These are phyloP conservation scores for Dryobota labecula DNA, from an alignment of 2,888 invertebrate species.

Conservation along the genomic window DNA sequence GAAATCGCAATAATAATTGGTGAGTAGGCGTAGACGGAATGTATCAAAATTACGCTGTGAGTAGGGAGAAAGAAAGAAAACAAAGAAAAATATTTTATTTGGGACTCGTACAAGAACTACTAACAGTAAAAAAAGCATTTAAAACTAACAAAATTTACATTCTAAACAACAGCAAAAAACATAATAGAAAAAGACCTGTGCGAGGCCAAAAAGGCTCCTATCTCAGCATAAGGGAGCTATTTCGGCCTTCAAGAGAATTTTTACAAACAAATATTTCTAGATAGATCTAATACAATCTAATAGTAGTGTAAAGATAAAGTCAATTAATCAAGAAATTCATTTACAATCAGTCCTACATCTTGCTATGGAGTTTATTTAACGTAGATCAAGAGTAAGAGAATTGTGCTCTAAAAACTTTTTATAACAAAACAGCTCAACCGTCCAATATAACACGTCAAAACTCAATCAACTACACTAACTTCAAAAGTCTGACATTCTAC, in stretches of 20 bases:
- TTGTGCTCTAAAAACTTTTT: background rate
- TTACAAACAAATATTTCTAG: background rate
- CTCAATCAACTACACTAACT: slow-evolving; percentile 16
- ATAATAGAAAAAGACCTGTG: no score
- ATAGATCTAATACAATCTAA: background rate
- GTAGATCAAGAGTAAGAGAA: background rate
- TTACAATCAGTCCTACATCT: background rate
- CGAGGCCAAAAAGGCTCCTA: no score
- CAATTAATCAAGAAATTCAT: background rate
- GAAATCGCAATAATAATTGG: background rate
- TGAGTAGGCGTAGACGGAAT: background rate
- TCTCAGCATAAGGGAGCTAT: no score
- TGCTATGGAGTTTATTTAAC: background rate
- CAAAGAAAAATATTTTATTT: no score
- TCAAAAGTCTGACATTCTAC: slow-evolving; percentile 33
- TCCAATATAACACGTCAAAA: slow-evolving; percentile 20
- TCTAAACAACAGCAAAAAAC: no score
- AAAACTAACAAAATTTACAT: no score
- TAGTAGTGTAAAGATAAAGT: background rate
- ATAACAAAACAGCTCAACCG: slow-evolving; percentile 1
- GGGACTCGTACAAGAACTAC: no score
- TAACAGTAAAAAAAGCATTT: no score
- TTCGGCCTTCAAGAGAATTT: background rate
- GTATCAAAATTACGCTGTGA: background rate
- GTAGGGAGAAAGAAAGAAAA: no score